Conservation (phyloP, 2,797 vertebrate species). For the Spheniscus humboldti region DNA sequence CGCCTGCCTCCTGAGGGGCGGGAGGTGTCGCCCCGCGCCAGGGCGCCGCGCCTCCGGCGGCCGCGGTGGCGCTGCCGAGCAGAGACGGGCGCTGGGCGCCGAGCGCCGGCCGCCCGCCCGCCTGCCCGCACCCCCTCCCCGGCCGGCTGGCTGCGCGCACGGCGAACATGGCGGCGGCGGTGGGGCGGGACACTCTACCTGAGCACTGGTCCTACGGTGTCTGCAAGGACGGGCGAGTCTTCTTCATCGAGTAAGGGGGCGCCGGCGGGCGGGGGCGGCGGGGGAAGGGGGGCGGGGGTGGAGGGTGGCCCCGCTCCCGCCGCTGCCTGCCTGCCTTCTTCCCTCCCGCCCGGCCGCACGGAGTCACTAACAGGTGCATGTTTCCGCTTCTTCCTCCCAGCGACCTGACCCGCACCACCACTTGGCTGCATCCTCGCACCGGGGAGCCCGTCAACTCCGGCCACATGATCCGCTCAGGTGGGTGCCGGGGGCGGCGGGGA, state of each 20-base stretch:
- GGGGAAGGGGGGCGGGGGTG: not conserved
- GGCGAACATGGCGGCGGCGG: slow-evolving; percentile 93
- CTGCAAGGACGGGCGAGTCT: slow-evolving; percentile 91
- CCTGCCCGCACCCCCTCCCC: not conserved
- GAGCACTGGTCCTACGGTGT: slow-evolving; percentile 96
- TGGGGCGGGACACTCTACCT: slow-evolving; percentile 92
- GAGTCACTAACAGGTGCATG: slow-evolving; percentile 88
- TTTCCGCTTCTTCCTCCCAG: slow-evolving; percentile 72
- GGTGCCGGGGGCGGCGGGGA: not conserved
- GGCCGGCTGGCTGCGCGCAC: slow-evolving; percentile 54
- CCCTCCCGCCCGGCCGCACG: not conserved
- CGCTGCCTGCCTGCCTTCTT: not conserved
- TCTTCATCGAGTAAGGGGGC: slow-evolving; percentile 90
- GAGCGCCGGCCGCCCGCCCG: not conserved
- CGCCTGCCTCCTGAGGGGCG: not conserved
- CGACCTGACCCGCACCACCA: slow-evolving; percentile 86
- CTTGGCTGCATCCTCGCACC: slow-evolving; percentile 95
- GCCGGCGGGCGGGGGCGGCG: not conserved
- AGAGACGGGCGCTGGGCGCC: not conserved
- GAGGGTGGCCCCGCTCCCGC: not conserved
- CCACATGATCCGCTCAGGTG: slow-evolving; percentile 98
- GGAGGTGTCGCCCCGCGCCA: not conserved
- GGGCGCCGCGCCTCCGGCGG: not conserved
- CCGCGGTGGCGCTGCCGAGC: slow-evolving; percentile 50
- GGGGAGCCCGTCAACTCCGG: slow-evolving; percentile 96